Evolutionary conservation across 2,797 vertebrate species (phyloP).

Genomic region (Scyliorhinus canicula): DNA sequence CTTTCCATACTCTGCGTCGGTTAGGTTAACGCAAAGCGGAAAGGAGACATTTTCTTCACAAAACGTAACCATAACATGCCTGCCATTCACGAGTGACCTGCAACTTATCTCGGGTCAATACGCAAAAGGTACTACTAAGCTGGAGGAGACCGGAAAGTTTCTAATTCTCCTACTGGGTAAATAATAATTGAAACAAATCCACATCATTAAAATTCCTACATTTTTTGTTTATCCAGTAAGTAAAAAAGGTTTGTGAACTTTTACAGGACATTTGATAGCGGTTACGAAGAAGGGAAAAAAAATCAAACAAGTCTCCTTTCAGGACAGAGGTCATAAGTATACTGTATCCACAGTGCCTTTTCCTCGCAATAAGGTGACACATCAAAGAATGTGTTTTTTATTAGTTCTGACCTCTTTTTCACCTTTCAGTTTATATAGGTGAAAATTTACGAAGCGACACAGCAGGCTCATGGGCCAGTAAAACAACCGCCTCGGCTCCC

Average conservation of each 20-base stretch:
- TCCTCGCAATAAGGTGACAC: not conserved
- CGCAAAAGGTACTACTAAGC: not conserved
- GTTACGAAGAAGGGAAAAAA: not conserved
- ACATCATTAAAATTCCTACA: constrained; percentile 30
- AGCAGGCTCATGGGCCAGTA: not conserved
- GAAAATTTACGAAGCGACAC: constrained; percentile 15
- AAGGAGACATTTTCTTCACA: not conserved
- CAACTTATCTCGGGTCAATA: not conserved
- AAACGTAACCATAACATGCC: not conserved
- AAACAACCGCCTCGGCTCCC: not conserved
- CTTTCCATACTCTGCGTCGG: too few species aligned
- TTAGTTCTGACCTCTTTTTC: constrained; percentile 30
- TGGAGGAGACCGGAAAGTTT: not conserved
- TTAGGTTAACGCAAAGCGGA: not conserved
- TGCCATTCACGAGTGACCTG: not conserved
- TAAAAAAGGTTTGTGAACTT: constrained; percentile 29
- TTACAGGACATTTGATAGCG: constrained; percentile 17
- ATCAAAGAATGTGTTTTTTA: constrained; percentile 36
- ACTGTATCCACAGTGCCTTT: constrained; percentile 7
- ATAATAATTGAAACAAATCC: constrained; percentile 25
- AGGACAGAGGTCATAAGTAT: constrained; percentile 22
- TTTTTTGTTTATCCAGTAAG: constrained; percentile 23
- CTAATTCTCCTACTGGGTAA: not conserved
- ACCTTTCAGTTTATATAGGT: constrained; percentile 28
- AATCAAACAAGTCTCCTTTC: not conserved